These are phyloP conservation scores for Meteorus sp. DNA, from an alignment of 1,140 invertebrate species.

Conservation along the genomic window DNA sequence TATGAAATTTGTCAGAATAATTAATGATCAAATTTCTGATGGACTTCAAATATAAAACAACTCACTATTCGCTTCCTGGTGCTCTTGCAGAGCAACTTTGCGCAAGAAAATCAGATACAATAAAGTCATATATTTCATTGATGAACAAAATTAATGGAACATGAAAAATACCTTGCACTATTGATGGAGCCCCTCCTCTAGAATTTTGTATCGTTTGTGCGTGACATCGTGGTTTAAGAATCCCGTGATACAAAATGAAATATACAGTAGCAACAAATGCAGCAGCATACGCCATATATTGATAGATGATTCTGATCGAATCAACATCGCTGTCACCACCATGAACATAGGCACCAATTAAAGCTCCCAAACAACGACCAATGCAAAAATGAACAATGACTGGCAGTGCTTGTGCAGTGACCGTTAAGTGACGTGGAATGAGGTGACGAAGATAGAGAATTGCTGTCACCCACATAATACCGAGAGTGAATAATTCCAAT, in stretches of 20 bases:
- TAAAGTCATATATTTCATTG: too few species aligned
- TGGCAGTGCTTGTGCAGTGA: constrained; percentile 79
- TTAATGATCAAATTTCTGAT: too few species aligned
- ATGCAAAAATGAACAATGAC: constrained; percentile 82
- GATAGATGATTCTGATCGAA: constrained; percentile 58
- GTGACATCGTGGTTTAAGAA: constrained; percentile 70
- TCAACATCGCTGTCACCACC: constrained; percentile 42
- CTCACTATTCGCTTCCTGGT: constrained; percentile 39
- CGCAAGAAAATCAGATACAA: constrained; percentile 18
- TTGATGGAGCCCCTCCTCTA: constrained; percentile 58
- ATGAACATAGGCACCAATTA: constrained; percentile 63
- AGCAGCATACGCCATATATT: constrained; percentile 65
- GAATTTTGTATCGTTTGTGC: constrained; percentile 62
- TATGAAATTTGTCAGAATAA: constrained; percentile 13
- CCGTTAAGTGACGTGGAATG: constrained; percentile 76
- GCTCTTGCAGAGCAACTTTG: constrained; percentile 42
- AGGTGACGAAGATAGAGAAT: constrained; percentile 80
- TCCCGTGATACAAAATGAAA: constrained; percentile 70
- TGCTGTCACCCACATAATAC: constrained; percentile 81
- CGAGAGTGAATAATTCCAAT: constrained; percentile 79
- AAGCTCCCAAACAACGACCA: constrained; percentile 69
- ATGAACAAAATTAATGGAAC: too few species aligned
- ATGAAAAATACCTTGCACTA: constrained; percentile 53
- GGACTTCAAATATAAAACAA: too few species aligned
- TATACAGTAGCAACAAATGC: constrained; percentile 67